Evolutionary conservation across 2,888 invertebrate species (phyloP).

Genomic region (Psylliodes chrysocephalus): DNA sequence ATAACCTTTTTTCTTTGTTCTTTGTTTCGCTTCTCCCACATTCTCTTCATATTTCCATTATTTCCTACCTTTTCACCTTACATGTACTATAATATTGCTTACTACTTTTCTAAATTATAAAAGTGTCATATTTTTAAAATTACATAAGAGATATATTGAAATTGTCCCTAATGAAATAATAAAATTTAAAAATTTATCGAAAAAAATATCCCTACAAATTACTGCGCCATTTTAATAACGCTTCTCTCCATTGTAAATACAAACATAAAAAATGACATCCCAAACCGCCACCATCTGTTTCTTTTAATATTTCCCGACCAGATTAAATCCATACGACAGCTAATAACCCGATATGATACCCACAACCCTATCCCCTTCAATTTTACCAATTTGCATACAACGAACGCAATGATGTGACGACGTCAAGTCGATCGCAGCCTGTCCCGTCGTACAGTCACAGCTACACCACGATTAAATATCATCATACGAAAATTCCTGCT

Average conservation of each 20-base stretch:
- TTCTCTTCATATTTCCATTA: no score
- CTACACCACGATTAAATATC: background rate
- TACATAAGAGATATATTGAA: no score
- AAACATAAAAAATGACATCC: background rate
- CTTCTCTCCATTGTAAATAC: no score
- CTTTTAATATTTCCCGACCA: conserved; percentile 21
- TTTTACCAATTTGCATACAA: conserved; percentile 17
- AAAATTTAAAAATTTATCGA: no score
- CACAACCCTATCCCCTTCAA: conserved; percentile 26
- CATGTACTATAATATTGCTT: no score
- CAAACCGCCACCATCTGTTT: conserved; percentile 22
- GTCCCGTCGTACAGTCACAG: background rate
- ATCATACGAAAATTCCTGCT: conserved; percentile 23
- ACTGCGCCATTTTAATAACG: no score
- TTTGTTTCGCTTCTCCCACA: no score
- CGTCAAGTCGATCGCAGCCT: background rate
- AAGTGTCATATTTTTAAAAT: no score
- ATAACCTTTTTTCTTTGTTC: no score
- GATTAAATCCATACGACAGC: conserved; percentile 25
- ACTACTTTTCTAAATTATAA: no score
- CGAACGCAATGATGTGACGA: conserved; percentile 13
- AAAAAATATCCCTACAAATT: background rate
- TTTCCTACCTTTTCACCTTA: no score
- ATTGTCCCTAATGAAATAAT: no score
- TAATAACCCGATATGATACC: conserved; percentile 16